Evolutionary conservation across 2,888 invertebrate species (phyloP).

Genomic region (Lamellibrachia columna): DNA sequence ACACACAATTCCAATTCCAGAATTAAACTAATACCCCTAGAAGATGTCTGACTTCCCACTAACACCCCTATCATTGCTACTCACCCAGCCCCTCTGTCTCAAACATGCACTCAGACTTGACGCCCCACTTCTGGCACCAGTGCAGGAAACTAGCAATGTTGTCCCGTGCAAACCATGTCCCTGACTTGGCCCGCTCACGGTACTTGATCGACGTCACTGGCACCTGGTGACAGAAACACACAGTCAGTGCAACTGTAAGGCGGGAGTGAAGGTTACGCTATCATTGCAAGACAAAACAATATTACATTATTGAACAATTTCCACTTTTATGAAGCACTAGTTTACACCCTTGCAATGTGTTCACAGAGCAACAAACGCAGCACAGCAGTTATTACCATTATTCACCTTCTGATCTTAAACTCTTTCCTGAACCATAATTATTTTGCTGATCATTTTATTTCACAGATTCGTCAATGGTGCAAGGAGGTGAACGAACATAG

Average conservation of each 20-base stretch:
- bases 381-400: neutral
- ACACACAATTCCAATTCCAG: too few species aligned
- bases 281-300: neutral
- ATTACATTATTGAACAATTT: too few species aligned
- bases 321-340: neutral
- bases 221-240: constrained; percentile 20
- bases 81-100: constrained; percentile 89
- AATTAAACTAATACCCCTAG: neutral
- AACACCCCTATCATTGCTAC: constrained; percentile 38
- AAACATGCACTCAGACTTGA: constrained; percentile 86
- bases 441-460: too few species aligned
- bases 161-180: constrained; percentile 88
- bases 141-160: constrained; percentile 89
- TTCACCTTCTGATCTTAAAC: too few species aligned
- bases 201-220: constrained; percentile 64
- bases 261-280: neutral
- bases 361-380: neutral
- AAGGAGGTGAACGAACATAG: too few species aligned
- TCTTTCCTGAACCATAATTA: too few species aligned
- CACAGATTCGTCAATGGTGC: too few species aligned
- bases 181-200: constrained; percentile 83
- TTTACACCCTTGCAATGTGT: neutral
- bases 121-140: constrained; percentile 84
- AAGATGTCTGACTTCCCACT: neutral
- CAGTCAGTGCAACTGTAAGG: neutral